Evolutionary conservation across 1,140 invertebrate species (phyloP), one percentile per base, ranked within the genome.

Genomic region (Solenopsis invicta): DNA sequence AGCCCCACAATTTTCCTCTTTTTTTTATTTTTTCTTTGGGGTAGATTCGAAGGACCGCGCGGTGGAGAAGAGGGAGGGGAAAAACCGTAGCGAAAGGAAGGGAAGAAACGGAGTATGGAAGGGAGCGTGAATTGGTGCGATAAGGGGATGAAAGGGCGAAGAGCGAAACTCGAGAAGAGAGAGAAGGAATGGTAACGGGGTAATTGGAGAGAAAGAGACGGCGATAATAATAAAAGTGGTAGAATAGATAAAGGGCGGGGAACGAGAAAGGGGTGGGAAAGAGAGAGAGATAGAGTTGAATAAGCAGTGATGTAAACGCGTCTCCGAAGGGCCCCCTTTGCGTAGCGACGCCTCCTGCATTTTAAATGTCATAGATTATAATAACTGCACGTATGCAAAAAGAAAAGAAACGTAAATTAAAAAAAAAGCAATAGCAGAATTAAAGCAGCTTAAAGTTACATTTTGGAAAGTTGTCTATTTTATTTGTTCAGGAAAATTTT

Each of bases 41-140:
- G 34, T 62, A 69, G 61, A n/a, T 86, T 12, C 71, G 82, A 80
- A 21, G 16, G 66, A 61, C 45, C 59, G 71, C 24, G 29, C 29
- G 29, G 29, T 29, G 69, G 64, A 77, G 77, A 75, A 66, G 82
- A 80, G 52, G 64, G 81, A 82, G 87, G 87, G 59, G 56, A 41
- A 71, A 59, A 52, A 59, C 52, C 66, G 59, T 78, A 66, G 72
- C 76, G 34, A 56, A 59, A 75, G 34, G 29, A 54, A 62, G 71
- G n/a, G 66, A 66, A 87, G 29, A 18, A n/a, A 34, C 34, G 29
- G 6, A 37, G 34, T 2, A n/a, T 64, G 45, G 41, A 52, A 71
- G 59, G 66, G 69, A 62, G 62, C 13, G 45, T 71, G 41, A 59
- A 48, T n/a, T 16, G 21, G 21, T 2, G 37, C 50, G 76, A 82